Base-by-base conservation (phyloP, 2,888 invertebrate species). In the Eilema caniola region DNA sequence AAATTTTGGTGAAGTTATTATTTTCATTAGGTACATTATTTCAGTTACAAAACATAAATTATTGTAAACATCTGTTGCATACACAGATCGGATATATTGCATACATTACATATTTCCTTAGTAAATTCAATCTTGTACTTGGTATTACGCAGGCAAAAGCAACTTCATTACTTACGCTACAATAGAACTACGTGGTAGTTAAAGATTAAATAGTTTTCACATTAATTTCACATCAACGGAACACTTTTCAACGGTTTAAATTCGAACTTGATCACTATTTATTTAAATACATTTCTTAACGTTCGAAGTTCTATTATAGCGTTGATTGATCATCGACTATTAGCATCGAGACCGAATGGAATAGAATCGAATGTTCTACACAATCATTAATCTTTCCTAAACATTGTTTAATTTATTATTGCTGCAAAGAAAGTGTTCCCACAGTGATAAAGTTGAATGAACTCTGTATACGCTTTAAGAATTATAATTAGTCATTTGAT, bases 251-350 rank as follows among this genome's bases (percentile, higher is more conserved):
- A 67, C 41, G 66, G 33, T 33, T 20, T 20, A 20, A 57, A 1
- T 41, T 69, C 63, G 57, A 73, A 67, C 72, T 78, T 65, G 66
- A 33, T 66, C 70, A 24, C 11, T 67, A 77, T 76, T 78, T 82
- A 80, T 82, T 81, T 75, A 74, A 83, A 83, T 79, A 77, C 71
- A 69, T 75, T 65, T 72, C 77, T 73, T 75, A 75, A 79, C 62
- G 70, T 72, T 78, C 53, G 74, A 80, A 81, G 81, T 71, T 79
- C 72, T 78, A 83, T 82, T 77, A 76, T 77, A 79, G 67, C 63
- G 85, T 86, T 90, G 90, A 90, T 91, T 89, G 89, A 91, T 90
- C 84, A 84, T 83, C 81, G 84, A 85, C 80, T 82, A 82, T 85
- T 87, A 79, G 81, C 85, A 88, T 88, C 81, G 81, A 83, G 83